Evolutionary conservation across 2,888 invertebrate species (phyloP), one percentile per base, ranked within the genome.

Genomic region (Noctuana brunneofusca): DNA sequence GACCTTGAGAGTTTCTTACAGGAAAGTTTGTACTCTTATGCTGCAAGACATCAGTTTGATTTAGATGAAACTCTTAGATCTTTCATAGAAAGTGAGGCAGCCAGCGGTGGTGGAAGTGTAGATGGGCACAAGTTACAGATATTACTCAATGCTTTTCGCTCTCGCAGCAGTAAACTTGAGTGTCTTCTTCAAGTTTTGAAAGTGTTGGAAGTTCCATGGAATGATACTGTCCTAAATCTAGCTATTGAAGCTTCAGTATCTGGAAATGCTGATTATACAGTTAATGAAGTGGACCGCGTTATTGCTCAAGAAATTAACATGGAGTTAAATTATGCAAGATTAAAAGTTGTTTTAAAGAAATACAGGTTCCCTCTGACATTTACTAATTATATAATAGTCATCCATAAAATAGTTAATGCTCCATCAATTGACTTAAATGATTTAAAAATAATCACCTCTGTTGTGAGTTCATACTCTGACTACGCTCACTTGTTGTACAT

Each of bases 181-280:
- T 89, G 89, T 68, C 76, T 91, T 57, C 76, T 91, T 35, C 83
- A 86, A 76, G 89, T 89, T 55, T 75, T 91, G 27, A 87, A 87
- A 78, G 77, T 86, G 24, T 74, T 91, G 56, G 88, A 91, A 75
- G 91, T 91, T 1, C 91, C 91, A 59, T 91, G 91, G 91, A 79
- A 80, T 68, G 53, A 73, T 20, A 76, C 72, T 64, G 82, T 91
- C 32, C 69, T 80, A 49, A 78, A 84, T 46, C 71, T 89, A 66
- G 89, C 89, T 4, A 72, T 84, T 41, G 69, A 74, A 64, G 82
- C 86, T 68, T 86, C 87, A 64, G 79, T 84, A 52, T 78, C 84
- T 24, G 76, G 76, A 49, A 75, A 71, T 43, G 86, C 81, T 72
- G 89, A 87, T 63, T 91, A 86, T 72, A 89, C 86, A 48, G 72